phyloP scores from a whole-genome alignment of 2,113 vertebrate genomes.

The Sitta europaea region DNA sequence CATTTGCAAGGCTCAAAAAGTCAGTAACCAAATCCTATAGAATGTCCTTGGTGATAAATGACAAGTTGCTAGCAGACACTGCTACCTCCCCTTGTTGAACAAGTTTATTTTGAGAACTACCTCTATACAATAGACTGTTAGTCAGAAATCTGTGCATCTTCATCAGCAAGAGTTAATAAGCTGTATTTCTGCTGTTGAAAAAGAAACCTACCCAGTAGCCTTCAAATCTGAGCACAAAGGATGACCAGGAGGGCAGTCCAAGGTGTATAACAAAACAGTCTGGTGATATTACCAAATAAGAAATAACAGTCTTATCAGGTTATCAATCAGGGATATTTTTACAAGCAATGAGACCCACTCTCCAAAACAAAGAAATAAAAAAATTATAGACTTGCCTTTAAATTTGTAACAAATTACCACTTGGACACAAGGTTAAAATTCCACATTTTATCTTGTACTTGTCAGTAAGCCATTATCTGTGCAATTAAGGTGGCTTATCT shows the following conservation, averaged over 20 bases:
- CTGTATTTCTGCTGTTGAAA: background rate
- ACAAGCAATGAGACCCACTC: background rate
- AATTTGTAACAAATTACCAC: background rate
- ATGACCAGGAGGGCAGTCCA: background rate
- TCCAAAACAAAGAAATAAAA: background rate
- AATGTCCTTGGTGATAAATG: background rate
- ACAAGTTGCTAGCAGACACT: background rate
- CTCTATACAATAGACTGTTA: background rate
- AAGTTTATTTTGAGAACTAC: background rate
- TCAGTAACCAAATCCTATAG: background rate
- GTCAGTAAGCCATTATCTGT: background rate
- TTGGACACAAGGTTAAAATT: background rate
- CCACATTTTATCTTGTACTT: background rate
- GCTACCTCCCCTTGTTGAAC: accelerated
- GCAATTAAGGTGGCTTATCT: background rate
- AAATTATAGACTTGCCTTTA: background rate
- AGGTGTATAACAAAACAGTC: background rate
- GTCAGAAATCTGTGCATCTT: background rate
- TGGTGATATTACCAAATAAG: background rate
- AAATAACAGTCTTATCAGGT: background rate
- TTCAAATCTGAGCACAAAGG: background rate
- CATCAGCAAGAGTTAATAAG: background rate
- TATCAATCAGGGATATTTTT: background rate
- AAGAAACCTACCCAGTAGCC: background rate
- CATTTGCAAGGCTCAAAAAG: background rate